A percentile compares a stretch with the other conserved stretches of the same genome.
Evolutionary conservation across 53 echinoderm and acorn worm genomes (phyloP).

Genomic region (Echinarachnius parma): DNA sequence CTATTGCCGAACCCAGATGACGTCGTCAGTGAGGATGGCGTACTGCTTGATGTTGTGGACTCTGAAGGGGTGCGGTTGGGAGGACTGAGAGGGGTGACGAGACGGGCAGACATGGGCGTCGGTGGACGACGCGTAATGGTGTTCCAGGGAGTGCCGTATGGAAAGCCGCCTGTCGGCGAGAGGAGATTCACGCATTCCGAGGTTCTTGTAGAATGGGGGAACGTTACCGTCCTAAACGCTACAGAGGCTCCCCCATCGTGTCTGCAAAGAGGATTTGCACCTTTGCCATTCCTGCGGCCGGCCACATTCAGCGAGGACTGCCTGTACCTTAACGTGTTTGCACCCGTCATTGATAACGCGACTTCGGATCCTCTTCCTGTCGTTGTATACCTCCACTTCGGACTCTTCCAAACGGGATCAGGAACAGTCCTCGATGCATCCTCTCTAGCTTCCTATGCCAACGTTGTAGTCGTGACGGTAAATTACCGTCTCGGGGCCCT

Average conservation of each 20-base stretch:
- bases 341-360: conserved; percentile 14
- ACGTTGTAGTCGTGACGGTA: conserved; percentile 57
- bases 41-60: background rate
- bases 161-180: conserved; percentile 48
- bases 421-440: conserved; percentile 43
- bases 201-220: conserved; percentile 46
- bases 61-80: conserved; percentile 10
- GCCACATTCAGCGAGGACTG: conserved; percentile 41
- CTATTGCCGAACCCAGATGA: too few species aligned
- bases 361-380: conserved; percentile 40
- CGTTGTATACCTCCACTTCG: conserved; percentile 57
- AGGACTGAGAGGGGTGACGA: background rate
- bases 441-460: conserved; percentile 43
- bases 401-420: conserved; percentile 25
- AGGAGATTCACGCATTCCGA: conserved; percentile 56
- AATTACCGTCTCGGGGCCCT: conserved; percentile 73
- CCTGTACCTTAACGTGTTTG: conserved; percentile 60
- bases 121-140: conserved; percentile 16
- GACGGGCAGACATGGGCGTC: conserved; percentile 10
- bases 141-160: conserved; percentile 70
- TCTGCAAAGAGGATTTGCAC: conserved; percentile 7
- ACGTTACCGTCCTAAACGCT: conserved; percentile 12
- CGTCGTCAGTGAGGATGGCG: background rate
- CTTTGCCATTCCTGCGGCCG: background rate
- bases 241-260: conserved; percentile 40